These are phyloP conservation scores for Heterotis niloticus DNA, from an alignment of 2,113 vertebrate species.

Conservation along the genomic window DNA sequence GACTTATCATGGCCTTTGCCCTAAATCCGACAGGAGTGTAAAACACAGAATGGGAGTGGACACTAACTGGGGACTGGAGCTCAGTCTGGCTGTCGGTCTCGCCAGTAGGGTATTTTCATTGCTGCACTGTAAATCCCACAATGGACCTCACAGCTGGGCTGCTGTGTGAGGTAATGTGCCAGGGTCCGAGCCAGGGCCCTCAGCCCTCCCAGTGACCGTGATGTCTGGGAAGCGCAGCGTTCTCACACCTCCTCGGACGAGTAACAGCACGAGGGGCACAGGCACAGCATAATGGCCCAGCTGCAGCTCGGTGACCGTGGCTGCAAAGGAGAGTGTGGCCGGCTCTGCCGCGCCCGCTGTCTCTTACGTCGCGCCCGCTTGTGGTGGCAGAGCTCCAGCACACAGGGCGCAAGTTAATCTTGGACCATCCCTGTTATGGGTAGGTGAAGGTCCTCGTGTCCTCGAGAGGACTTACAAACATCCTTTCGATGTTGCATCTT, in stretches of 20 bases:
- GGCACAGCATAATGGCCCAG: conserved; percentile 43
- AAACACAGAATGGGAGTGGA: neutral
- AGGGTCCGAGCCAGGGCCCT: neutral
- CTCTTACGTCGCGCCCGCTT: neutral
- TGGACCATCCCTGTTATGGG: neutral
- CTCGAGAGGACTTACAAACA: conserved; percentile 17
- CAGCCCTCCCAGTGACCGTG: neutral
- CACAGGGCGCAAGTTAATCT: neutral
- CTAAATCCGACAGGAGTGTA: no score
- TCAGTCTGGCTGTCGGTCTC: neutral
- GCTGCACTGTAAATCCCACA: conserved; percentile 44
- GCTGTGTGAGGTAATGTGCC: conserved; percentile 22
- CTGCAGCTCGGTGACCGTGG: conserved; percentile 40
- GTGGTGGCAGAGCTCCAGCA: no score
- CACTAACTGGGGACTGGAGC: neutral
- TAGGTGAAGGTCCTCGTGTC: neutral
- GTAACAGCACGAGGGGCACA: conserved; percentile 7
- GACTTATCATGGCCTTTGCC: no score
- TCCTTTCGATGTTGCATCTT: conserved; percentile 13
- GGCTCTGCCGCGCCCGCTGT: conserved; percentile 15
- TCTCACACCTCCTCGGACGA: conserved; percentile 7
- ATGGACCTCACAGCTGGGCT: conserved; percentile 47
- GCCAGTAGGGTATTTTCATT: conserved; percentile 32
- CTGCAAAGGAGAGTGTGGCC: conserved; percentile 31
- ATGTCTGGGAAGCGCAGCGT: neutral